Evolutionary conservation across 1,140 invertebrate species (phyloP).

Genomic region (Euglossa dilemma): DNA sequence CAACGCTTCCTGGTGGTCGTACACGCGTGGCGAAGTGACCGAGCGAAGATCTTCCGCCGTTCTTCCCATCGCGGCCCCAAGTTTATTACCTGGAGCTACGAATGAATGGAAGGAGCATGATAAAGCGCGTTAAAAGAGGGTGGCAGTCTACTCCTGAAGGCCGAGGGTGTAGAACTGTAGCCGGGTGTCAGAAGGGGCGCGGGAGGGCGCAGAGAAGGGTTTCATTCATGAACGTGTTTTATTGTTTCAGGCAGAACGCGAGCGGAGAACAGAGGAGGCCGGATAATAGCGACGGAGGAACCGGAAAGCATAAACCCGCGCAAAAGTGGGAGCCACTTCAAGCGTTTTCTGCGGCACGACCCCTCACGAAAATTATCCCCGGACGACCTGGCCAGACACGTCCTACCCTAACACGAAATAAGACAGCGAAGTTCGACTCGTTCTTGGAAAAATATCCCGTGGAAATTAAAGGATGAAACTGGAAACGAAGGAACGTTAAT

Average conservation of each 20-base stretch:
- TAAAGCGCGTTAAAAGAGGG: slow-evolving; percentile 74
- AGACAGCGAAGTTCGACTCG: not conserved
- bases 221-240: slow-evolving; percentile 80
- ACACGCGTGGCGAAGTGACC: slow-evolving; percentile 51
- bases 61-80: slow-evolving; percentile 43
- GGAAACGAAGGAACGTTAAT: no score
- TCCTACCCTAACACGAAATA: slow-evolving; percentile 46
- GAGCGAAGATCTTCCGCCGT: slow-evolving; percentile 59
- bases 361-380: slow-evolving; percentile 68
- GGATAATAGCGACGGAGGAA: slow-evolving; percentile 76
- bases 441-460: not conserved
- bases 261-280: slow-evolving; percentile 69
- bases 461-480: no score
- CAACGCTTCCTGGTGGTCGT: slow-evolving; percentile 39
- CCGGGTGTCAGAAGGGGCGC: slow-evolving; percentile 42
- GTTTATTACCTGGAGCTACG: slow-evolving; percentile 71
- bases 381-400: slow-evolving; percentile 46
- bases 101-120: slow-evolving; percentile 73
- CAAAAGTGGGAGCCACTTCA: slow-evolving; percentile 71
- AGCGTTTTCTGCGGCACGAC: slow-evolving; percentile 66
- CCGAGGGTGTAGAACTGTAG: slow-evolving; percentile 57
- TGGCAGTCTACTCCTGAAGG: slow-evolving; percentile 54
- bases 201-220: slow-evolving; percentile 60
- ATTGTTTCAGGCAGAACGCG: slow-evolving; percentile 76
- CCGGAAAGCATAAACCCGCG: slow-evolving; percentile 79